Conservation (phyloP, 2,888 invertebrate genomes). For the Archaeoteleia sp. region DNA sequence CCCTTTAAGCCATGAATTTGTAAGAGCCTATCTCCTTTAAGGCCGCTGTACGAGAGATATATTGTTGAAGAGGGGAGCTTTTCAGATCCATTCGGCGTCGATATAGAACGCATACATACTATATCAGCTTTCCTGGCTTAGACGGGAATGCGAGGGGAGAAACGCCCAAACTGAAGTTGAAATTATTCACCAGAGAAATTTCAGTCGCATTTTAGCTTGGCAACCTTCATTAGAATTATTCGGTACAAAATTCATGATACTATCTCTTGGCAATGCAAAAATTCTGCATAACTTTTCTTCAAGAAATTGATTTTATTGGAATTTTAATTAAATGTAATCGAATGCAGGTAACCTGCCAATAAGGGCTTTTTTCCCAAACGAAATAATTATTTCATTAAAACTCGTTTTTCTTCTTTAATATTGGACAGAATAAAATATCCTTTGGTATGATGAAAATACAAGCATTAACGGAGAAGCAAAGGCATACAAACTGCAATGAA, state of each 20-base stretch:
- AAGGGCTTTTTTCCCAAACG: too few species aligned
- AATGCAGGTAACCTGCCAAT: too few species aligned
- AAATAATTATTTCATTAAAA: too few species aligned
- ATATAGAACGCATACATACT: conserved; percentile 22
- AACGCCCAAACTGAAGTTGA: conserved; percentile 17
- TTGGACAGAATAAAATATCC: too few species aligned
- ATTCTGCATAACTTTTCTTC: too few species aligned
- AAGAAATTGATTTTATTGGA: too few species aligned
- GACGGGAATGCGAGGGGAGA: conserved; percentile 25
- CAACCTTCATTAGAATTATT: conserved; percentile 13
- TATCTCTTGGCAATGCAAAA: too few species aligned
- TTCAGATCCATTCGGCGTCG: conserved; percentile 32
- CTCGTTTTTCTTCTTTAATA: too few species aligned
- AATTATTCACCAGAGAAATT: conserved; percentile 33
- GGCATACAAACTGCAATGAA: too few species aligned
- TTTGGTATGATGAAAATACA: too few species aligned
- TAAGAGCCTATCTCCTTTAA: conserved; percentile 56
- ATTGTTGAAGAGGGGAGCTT: conserved; percentile 45
- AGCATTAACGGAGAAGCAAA: too few species aligned
- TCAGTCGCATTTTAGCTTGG: conserved; percentile 11
- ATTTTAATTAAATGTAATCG: too few species aligned
- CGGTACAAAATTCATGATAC: not conserved
- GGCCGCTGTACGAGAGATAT: conserved; percentile 43
- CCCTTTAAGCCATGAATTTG: conserved; percentile 32
- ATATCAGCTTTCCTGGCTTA: conserved; percentile 23